Percentiles rank a stretch among this genome's conserved stretches.
Evolutionary conservation across 2,888 invertebrate species (phyloP).

Genomic region (Amiota mariae): DNA sequence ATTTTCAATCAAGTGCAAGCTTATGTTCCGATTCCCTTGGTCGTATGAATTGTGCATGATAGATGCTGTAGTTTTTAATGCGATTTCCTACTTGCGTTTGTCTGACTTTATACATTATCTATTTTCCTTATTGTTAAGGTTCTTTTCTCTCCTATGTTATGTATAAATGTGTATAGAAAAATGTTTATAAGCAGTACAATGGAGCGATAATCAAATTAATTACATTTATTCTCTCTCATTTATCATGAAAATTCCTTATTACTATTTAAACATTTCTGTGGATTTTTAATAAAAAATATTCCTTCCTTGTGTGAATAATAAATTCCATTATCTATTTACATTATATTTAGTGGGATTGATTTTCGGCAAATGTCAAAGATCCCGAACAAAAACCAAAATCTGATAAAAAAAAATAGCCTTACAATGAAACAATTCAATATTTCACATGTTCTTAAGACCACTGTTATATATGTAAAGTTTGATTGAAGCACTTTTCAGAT

Average conservation of each 20-base stretch:
- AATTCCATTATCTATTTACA: no score
- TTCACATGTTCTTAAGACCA: background rate
- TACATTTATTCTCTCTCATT: no score
- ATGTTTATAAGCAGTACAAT: background rate
- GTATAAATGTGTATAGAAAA: conserved; percentile 8
- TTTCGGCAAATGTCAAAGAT: no score
- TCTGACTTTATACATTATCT: no score
- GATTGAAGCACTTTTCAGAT: conserved; percentile 17
- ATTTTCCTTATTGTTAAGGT: background rate
- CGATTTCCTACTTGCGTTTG: background rate
- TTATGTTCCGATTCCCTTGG: conserved; percentile 4
- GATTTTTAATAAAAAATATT: no score
- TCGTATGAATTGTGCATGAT: conserved; percentile 2
- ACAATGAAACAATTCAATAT: background rate
- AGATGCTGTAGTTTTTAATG: conserved; percentile 5
- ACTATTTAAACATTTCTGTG: no score
- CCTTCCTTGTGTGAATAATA: no score
- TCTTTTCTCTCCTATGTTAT: background rate
- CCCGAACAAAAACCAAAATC: no score
- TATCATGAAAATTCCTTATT: no score
- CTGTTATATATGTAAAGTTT: conserved; percentile 1
- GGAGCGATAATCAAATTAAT: background rate
- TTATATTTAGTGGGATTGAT: no score
- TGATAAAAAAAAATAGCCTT: no score
- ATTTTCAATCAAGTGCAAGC: conserved; percentile 22